These are phyloP conservation scores for Progne subis DNA, from an alignment of 2,113 vertebrate genomes.

Conservation along the genomic window DNA sequence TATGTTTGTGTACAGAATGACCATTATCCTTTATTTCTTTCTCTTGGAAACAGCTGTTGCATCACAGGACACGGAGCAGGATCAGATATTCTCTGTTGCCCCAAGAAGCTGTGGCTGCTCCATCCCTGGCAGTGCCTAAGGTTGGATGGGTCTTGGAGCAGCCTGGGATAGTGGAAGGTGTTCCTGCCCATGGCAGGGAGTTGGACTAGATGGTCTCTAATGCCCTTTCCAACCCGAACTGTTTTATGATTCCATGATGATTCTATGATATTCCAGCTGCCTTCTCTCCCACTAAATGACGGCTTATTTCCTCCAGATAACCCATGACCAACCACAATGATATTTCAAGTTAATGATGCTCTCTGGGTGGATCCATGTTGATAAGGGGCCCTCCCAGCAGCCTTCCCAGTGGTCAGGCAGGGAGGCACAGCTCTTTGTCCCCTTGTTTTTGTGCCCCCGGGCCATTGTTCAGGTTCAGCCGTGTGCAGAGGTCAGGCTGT, in stretches of 20 bases:
- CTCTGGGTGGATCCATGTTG: not conserved
- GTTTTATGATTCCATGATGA: not conserved
- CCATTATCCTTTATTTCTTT: not conserved
- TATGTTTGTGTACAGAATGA: not conserved
- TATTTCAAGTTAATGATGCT: not conserved
- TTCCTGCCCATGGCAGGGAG: not conserved
- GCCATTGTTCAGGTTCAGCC: slow-evolving; percentile 28
- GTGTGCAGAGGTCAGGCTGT: not conserved
- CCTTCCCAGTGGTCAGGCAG: not conserved
- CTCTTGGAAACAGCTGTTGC: not conserved
- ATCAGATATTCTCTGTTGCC: not conserved
- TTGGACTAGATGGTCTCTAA: not conserved
- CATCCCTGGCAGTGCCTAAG: not conserved
- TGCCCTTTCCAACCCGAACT: not conserved
- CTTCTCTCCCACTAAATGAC: rapidly evolving
- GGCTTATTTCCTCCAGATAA: not conserved
- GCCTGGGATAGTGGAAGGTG: rapidly evolving
- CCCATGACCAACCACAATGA: not conserved
- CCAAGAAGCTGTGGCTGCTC: not conserved
- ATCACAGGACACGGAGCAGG: not conserved
- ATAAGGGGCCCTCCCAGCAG: not conserved
- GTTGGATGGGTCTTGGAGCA: rapidly evolving
- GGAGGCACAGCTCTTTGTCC: not conserved
- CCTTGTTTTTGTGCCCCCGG: not conserved
- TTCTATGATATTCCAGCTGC: not conserved